phyloP scores from a whole-genome alignment of 2,113 vertebrate species.

The Cacatua alba region DNA sequence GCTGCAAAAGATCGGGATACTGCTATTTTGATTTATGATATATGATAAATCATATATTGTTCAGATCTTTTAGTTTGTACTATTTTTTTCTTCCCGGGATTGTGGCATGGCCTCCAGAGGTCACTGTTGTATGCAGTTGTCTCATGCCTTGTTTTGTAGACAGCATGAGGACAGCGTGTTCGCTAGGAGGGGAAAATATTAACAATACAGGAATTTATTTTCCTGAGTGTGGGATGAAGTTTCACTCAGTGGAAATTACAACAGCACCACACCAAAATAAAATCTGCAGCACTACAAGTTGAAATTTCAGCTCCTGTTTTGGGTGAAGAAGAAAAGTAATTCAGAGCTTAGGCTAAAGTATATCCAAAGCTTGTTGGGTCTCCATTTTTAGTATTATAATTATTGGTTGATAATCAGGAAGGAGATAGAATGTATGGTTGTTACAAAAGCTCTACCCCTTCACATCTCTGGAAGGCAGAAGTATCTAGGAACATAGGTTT shows the following conservation, averaged over 20 bases:
- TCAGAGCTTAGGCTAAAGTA: neutral
- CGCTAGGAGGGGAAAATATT: constrained; percentile 29
- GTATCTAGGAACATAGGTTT: neutral
- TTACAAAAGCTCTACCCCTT: neutral
- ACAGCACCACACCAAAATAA: neutral
- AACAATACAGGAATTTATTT: constrained; percentile 21
- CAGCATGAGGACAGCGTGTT: neutral
- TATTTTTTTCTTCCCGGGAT: neutral
- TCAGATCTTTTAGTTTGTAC: neutral
- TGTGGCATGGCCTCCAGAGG: constrained; percentile 25
- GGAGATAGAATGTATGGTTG: neutral
- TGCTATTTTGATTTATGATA: neutral
- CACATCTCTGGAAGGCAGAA: neutral
- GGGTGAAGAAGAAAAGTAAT: neutral
- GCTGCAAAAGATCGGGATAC: neutral
- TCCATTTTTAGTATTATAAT: neutral
- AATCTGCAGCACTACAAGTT: neutral
- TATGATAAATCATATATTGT: neutral
- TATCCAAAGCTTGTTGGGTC: neutral
- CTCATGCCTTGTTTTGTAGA: neutral
- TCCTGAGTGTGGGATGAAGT: neutral
- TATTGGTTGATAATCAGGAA: neutral
- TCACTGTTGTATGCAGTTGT: constrained; percentile 34
- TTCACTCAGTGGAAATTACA: constrained; percentile 47
- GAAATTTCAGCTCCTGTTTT: constrained; percentile 33